Base-by-base conservation (phyloP, 1,140 invertebrate species). In the Cotesia chilonis region DNA sequence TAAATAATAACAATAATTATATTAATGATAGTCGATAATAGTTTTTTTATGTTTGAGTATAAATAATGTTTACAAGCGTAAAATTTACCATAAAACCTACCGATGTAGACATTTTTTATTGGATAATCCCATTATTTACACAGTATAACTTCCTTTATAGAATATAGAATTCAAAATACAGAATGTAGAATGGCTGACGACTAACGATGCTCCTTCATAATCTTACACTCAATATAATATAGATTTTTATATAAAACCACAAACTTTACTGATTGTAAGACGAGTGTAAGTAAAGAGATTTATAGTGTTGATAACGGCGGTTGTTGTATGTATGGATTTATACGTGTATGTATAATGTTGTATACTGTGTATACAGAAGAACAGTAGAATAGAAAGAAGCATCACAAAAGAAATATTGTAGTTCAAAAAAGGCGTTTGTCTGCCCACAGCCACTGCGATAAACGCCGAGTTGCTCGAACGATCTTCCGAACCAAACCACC, bases 381-480 rank as follows among this genome's bases (percentile, higher is more conserved):
- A 12, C 20, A 36, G 59, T 35, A 61, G 28, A 20, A 61, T 36
- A 28, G 6, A 28, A 52, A 41, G 14, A 12, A 3, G 65, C 6
- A 9, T 63, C 7, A 35, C 41, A 47, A 72, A 72, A 72, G 60
- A 75, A 75, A 75, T 72, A 72, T 75, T 72, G 72, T 70, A 59
- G 70, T 52, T 64, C 35, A 61, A 72, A 75, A 72, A 75, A 75
- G 60, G 70, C 74, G 66, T 75, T 54, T 66, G 70, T 63, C 70
- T 70, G 70, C 60, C 74, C 52, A 68, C 68, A 65, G 64, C 37
- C 35, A 66, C 54, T 59, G 70, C 70, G 70, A 75, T 75, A 75
- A 75, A 75, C 70, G 1, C 28, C 28, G 66, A 72, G 60, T 67
- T 75, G 70, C 72, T 67, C 60, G 68, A 68, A 57, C 64, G 64